Base-by-base conservation (phyloP, 1,140 invertebrate species). In the Dendrolimus punctatus region DNA sequence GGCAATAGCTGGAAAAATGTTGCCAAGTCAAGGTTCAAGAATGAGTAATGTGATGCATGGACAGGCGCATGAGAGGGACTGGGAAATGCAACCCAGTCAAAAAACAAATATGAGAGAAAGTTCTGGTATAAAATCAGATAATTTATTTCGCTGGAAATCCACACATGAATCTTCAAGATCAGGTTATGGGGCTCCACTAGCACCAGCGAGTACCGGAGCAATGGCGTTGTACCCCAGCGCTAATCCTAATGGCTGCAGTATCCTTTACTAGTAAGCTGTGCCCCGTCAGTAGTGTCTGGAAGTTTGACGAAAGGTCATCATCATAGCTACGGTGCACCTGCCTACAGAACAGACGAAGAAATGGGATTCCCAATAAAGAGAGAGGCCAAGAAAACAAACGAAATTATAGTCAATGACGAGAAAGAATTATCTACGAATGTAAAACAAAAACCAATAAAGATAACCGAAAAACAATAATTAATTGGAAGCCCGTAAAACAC, bases 231-330 rank as follows among this genome's bases (percentile, higher is more conserved):
- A 83, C 59, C 78, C 80, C 1, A 73, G 73, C 46, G 76, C 76
- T 37, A 76, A 77, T 44, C 62, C 70, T 6, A 74, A 73, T 38
- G 67, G 71, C 6, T 85, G 80, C 49, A 73, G 68, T 8, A 74
- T 83, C 40, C 82, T 0, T 49, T 85, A 38, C 57, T 85, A 7
- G 52, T 85, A 36, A 80, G 80, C 52, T 85, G 82, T 53, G 79
- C 80, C 0, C 82, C 82, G 0, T 73, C 73, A 8, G 72, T 85
- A 8, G 73, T 76, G 6, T 72, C 75, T 39, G 82, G 82, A 10
- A 83, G 68, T 38, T 62, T 85, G 42, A 69, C 74, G 5, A 80
- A 81, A 48, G 51, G 71, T 6, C 62, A 66, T 5, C 58, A 62
- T 4, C 37, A 63, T 5, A 40, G 60, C 5, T 71, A 69, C 23